phyloP scores from a whole-genome alignment of 1,140 invertebrate species.

The Sarcophaga peregrina region DNA sequence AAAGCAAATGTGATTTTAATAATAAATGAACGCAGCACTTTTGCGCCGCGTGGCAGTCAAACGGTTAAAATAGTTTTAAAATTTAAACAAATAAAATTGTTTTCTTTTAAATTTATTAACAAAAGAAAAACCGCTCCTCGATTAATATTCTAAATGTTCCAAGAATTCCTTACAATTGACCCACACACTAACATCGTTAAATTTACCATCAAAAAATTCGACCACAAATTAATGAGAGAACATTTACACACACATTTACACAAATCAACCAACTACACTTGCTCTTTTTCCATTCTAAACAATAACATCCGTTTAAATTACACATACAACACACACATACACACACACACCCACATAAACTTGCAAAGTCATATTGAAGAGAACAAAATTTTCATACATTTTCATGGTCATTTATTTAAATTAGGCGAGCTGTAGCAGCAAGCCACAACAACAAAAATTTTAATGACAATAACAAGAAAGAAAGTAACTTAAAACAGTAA shows the following conservation, averaged over 20 bases:
- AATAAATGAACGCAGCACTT: too few relatives aligned
- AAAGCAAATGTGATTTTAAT: too few relatives aligned
- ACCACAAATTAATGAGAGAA: not conserved
- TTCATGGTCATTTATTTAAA: not conserved
- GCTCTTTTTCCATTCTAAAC: too few relatives aligned
- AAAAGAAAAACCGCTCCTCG: too few relatives aligned
- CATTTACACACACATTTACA: not conserved
- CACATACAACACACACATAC: not conserved
- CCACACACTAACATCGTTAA: not conserved
- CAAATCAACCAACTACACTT: not conserved
- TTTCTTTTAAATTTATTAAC: not conserved
- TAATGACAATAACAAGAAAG: slow-evolving; percentile 4
- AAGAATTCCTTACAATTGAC: too few relatives aligned
- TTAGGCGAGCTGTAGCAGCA: not conserved
- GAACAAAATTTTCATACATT: not conserved
- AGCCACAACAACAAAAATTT: not conserved
- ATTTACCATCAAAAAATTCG: not conserved
- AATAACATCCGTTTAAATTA: too few relatives aligned
- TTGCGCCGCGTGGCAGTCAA: too few relatives aligned
- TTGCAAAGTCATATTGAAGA: not conserved
- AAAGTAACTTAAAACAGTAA: too few relatives aligned
- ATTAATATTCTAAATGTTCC: too few relatives aligned
- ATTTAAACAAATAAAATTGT: not conserved
- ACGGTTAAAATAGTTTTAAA: not conserved
- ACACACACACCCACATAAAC: not conserved